Evolutionary conservation across 2,797 vertebrate species (phyloP).

Genomic region (Hippopotamyrus pictus): DNA sequence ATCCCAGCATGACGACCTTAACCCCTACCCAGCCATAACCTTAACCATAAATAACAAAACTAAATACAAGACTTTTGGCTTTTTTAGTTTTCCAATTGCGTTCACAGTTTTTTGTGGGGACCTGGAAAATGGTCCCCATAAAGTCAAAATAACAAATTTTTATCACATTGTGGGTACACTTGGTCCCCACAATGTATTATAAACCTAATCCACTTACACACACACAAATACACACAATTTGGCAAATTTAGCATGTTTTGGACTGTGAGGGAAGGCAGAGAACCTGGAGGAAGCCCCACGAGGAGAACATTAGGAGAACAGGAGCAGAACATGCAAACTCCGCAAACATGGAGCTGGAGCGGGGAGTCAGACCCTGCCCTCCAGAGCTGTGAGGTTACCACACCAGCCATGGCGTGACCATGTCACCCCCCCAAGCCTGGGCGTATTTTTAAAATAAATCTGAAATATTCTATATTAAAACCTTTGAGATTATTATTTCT

Average conservation of each 20-base stretch:
- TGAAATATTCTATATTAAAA: not conserved
- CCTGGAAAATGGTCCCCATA: not conserved
- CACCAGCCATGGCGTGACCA: not conserved
- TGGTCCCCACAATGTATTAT: not conserved
- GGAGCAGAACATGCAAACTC: not conserved
- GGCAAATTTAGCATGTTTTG: not conserved
- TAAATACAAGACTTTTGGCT: not conserved
- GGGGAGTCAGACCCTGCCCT: not conserved
- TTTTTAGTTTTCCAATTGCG: too few relatives aligned
- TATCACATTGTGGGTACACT: not conserved
- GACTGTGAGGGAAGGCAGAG: not conserved
- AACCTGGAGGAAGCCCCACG: not conserved
- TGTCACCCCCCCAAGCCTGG: not conserved
- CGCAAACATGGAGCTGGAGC: not conserved
- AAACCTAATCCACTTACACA: not conserved
- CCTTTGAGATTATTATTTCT: not conserved
- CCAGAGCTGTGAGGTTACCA: not conserved
- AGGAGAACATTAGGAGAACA: not conserved
- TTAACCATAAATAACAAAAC: not conserved
- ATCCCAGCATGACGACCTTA: not conserved
- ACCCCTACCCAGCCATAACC: not conserved
- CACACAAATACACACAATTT: not conserved
- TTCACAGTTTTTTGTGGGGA: not conserved
- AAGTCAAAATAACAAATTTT: not conserved
- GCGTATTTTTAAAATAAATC: not conserved